phyloP scores from a whole-genome alignment of 2,113 vertebrate species.

The Pachycephala philippinensis region DNA sequence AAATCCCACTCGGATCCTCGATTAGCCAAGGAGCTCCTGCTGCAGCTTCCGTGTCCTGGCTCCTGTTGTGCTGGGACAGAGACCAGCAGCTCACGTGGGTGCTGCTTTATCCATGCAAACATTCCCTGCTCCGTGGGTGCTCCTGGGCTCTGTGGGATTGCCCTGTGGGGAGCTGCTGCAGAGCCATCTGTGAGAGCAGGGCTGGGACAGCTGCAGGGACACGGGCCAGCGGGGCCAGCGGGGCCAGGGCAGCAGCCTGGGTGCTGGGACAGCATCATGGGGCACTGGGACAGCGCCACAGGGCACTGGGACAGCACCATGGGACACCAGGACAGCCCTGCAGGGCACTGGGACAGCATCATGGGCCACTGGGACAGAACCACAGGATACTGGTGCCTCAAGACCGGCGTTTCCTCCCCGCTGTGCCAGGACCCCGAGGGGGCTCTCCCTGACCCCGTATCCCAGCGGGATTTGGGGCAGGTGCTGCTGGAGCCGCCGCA shows the following conservation, averaged over 20 bases:
- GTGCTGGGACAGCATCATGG: rapidly evolving
- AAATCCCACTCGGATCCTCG: background rate
- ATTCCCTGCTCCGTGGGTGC: background rate
- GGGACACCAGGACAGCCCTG: rapidly evolving
- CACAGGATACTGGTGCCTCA: background rate
- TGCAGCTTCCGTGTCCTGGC: background rate
- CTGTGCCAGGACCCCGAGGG: rapidly evolving
- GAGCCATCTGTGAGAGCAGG: background rate
- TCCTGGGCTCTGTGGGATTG: background rate
- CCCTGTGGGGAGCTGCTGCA: background rate
- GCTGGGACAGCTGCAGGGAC: background rate
- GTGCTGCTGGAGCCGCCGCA: background rate
- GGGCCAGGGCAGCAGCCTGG: background rate
- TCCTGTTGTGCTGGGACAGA: background rate
- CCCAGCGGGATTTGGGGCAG: background rate
- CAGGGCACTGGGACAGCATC: rapidly evolving
- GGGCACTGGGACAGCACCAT: background rate
- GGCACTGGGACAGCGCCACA: rapidly evolving
- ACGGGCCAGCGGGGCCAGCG: no score
- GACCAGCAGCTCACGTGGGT: background rate
- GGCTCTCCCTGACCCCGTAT: background rate
- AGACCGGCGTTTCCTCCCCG: background rate
- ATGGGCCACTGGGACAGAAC: background rate
- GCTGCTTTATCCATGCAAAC: rapidly evolving
- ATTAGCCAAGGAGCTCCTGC: background rate